Evolutionary conservation across 2,888 invertebrate species (phyloP), one percentile per base, ranked within the genome.

Genomic region (Netelia inedita): DNA sequence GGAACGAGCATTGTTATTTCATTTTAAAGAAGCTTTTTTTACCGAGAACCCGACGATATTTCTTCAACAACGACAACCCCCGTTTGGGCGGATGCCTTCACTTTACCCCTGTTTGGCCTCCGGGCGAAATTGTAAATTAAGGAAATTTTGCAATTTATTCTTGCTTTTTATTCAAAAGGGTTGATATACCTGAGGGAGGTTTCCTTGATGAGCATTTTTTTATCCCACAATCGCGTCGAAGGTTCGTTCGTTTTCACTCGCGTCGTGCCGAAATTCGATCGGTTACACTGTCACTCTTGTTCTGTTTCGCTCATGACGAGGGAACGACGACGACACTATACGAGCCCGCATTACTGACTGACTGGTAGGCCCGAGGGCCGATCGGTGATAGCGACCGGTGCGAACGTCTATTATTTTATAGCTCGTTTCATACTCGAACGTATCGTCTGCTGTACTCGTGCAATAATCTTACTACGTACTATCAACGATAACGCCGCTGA

Each of bases 141-240:
- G 46, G 46, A 14, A 14, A 46, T 46, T 46, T 46, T 46, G 35
- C 8, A 35, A 35, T 35, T 46, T 14, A 2, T 46, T 57, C 16
- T 57, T 57, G 16, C 16, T 72, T 75, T 69, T 72, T 8, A 21
- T 9, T 53, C 14, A 19, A 19, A 14, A 5, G 71, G 14, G 1
- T 6, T 14, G 55, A 65, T 16, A 46, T 92, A 93, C 93, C 93
- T 93, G 88, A 93, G 90, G 80, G 93, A 93, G 55, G 93, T 93
- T 87, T 93, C 93, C 91, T 93, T 93, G 90, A 93, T 92, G 80
- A 93, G 91, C 93, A 93, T 93, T 87, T 75, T 82, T 14, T n/a
- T 76, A n/a, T 59, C 3, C 46, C 14, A 0, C 3, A 11, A 46
- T 14, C 46, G 8, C n/a, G 53, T n/a, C 16, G 14, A 53, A 53